phyloP scores from a whole-genome alignment of 2,888 invertebrate genomes.

The Xanthorhoe spadicearia region DNA sequence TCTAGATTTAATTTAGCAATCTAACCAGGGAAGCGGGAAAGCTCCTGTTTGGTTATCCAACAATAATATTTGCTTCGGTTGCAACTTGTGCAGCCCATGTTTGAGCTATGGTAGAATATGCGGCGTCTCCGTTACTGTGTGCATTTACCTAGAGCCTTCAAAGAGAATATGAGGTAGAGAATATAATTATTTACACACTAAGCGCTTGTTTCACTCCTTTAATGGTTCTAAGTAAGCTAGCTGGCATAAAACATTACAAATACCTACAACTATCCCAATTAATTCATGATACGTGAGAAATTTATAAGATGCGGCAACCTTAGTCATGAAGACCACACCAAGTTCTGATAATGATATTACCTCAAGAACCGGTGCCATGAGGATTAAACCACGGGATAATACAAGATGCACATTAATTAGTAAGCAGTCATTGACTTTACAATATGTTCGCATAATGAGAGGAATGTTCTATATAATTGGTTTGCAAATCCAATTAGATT shows the following conservation, averaged over 20 bases:
- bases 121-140: constrained; percentile 14
- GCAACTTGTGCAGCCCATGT: constrained; percentile 50
- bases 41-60: constrained; percentile 61
- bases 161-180: neutral
- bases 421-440: constrained; percentile 70
- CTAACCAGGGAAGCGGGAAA: constrained; percentile 44
- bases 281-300: no score
- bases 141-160: constrained; percentile 1
- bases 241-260: no score
- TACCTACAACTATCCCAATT: no score
- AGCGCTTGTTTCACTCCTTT: no score
- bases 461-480: constrained; percentile 78
- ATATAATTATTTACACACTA: constrained; percentile 1
- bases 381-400: constrained; percentile 2
- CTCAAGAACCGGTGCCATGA: no score
- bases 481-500: constrained; percentile 81
- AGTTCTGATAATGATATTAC: no score
- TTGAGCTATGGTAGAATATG: constrained; percentile 28
- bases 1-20: constrained; percentile 55
- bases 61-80: constrained; percentile 64
- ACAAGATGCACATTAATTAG: constrained; percentile 62
- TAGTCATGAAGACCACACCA: no score
- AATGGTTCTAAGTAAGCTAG: no score
- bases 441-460: constrained; percentile 74
- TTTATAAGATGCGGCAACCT: no score